Base-by-base conservation (phyloP, 2,797 vertebrate genomes). In the Lithobates sylvaticus region DNA sequence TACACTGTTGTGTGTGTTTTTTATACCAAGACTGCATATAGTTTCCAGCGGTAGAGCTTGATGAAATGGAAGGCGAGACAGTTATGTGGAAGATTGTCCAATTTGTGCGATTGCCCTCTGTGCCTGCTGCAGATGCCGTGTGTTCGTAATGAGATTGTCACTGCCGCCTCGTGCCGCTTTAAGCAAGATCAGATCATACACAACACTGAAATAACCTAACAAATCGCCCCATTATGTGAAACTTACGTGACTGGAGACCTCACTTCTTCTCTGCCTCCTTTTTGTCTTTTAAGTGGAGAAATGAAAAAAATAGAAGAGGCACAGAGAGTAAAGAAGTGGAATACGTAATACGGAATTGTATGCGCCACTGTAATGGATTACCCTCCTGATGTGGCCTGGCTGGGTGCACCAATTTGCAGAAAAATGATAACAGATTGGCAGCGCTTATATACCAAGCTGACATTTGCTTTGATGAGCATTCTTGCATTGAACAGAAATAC, bases 171-270 rank as follows among this genome's bases (percentile, higher is more conserved):
- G 85, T 88, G 70, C 89, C 89, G 91, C 79, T 76, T 87, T 86
- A 88, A 77, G 89, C 90, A 84, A 91, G 91, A 92, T 89, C 85
- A 91, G 90, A 90, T 88, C 84, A 81, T 88, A 86, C 10, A 71
- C 89, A 90, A 84, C 74, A 34, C 50, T 91, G 88, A 88, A 89
- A 90, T 91, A 88, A 91, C 91, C 91, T 88, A 71, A 74, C 85
- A 76, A 65, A 82, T 86, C 79, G 92, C 92, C 88, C 87, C 89
- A 89, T 88, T 90, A 83, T 87, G 81, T 76, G 82, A 91, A 91
- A 90, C 82, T 87, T 89, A 90, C 87, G 89, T 86, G 88, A 84
- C 89, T 86, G 88, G 87, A 91, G 91, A 86, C 87, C 89, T 78
- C 32, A 9, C 8, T 34, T 29, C 26, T 39, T 54, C 68, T 58